Base-by-base conservation (phyloP, 2,888 invertebrate genomes). In the Drosophila nr. medialis region DNA sequence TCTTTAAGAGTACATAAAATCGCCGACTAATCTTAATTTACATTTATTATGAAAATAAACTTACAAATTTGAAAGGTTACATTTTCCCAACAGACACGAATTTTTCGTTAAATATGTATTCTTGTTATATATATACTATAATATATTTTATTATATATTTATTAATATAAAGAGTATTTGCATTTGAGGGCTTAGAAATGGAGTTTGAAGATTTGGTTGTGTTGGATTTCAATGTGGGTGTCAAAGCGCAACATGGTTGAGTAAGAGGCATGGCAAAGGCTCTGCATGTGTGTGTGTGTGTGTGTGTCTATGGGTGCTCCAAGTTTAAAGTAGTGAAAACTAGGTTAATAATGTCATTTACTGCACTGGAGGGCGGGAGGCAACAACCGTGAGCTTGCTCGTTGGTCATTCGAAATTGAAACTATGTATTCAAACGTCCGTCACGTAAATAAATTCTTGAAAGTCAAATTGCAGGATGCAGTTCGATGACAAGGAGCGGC, bases 271-370 rank as follows among this genome's bases (percentile, higher is more conserved):
- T 60, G 32, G 2, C 21, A 45, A 13, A 13, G 13, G 21, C 21
- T 66, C 53, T 63, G 42, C 48, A 48, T 29, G 15, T 60, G 27
- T 51, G 42, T 40, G 38, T 29, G 15, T 60, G 27, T 51, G 42
- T 40, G 38, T 36, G 24, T 50, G 48, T 34, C 11, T 54, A 27
- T 51, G 42, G 29, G 32, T 60, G 49, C 55, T 61, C 34, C 48
- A 42, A 61, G 67, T 53, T 71, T 65, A 76, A 81, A 84, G 80
- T 78, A 69, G 56, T 59, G 63, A 60, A 85, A 87, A 86, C 88
- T 85, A 68, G 82, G 85, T 89, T 90, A 88, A 85, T 89, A 85
- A 89, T 89, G 86, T 78, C 84, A 89, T 89, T 89, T 84, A 73
- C 86, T 87, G 89, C 83, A 80, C 89, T 72, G 30, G 51, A 77